Percentiles rank a stretch among this genome's conserved stretches.
Conservation (phyloP, 2,113 vertebrate genomes). For the Dryoscopus gambensis region DNA sequence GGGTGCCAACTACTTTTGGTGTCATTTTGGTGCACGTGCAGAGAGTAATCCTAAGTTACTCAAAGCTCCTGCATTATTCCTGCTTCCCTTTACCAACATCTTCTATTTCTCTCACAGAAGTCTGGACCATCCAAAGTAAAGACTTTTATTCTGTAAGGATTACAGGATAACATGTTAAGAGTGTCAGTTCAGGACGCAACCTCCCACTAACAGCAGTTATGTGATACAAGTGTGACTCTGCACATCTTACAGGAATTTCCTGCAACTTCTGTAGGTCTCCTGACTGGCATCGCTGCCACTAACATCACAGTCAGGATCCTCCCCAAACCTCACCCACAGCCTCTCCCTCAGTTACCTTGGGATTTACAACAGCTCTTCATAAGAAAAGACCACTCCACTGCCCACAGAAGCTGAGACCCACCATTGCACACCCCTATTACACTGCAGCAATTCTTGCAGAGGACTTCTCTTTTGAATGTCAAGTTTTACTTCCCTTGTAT, state of each 20-base stretch:
- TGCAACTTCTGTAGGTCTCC: not conserved
- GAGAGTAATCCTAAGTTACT: not conserved
- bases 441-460: not conserved
- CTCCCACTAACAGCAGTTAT: not conserved
- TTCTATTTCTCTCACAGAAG: not conserved
- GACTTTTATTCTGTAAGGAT: not conserved
- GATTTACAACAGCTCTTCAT: not conserved
- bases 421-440: not conserved
- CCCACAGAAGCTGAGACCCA: not conserved
- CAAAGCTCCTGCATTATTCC: not conserved
- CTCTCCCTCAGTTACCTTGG: not conserved
- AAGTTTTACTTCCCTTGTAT: not conserved
- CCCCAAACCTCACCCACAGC: not conserved
- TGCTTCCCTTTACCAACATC: not conserved
- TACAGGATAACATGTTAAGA: not conserved
- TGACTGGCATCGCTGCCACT: not conserved
- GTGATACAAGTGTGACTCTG: not conserved
- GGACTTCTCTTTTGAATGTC: not conserved
- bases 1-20: not conserved
- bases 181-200: not conserved
- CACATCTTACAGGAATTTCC: not conserved
- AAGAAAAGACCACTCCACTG: not conserved
- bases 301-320: not conserved
- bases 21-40: not conserved
- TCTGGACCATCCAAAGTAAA: not conserved